phyloP scores from a whole-genome alignment of 2,888 invertebrate species.

The Acronicta alni region DNA sequence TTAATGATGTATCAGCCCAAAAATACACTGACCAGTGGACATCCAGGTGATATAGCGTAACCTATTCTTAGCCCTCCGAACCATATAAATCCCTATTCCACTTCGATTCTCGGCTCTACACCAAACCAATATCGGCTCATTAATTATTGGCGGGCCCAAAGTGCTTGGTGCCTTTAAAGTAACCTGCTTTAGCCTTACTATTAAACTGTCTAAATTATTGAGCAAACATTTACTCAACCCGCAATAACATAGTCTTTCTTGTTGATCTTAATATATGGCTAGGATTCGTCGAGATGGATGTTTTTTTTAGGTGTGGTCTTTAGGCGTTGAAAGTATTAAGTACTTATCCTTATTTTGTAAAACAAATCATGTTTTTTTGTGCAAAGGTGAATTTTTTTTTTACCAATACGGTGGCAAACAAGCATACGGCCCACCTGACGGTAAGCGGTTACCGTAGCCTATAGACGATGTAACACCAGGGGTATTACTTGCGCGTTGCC shows the following conservation, averaged over 20 bases:
- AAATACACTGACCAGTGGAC: too few species aligned
- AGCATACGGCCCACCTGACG: too few species aligned
- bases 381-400: too few species aligned
- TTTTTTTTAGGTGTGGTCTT: too few species aligned
- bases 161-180: slow-evolving; percentile 70
- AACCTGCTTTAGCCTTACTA: slow-evolving; percentile 59
- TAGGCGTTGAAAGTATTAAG: background rate
- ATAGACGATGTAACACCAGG: too few species aligned
- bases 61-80: background rate
- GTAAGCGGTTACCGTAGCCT: too few species aligned
- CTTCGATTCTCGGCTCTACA: slow-evolving; percentile 36
- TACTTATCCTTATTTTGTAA: too few species aligned
- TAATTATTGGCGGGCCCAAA: slow-evolving; percentile 67
- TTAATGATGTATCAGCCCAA: too few species aligned
- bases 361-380: too few species aligned
- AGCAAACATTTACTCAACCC: slow-evolving; percentile 48
- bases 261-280: slow-evolving; percentile 2
- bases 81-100: slow-evolving; percentile 22
- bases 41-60: background rate
- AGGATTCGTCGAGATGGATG: slow-evolving; percentile 15
- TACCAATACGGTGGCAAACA: too few species aligned
- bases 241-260: slow-evolving; percentile 18
- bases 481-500: too few species aligned
- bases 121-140: slow-evolving; percentile 69
- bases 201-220: slow-evolving; percentile 62